phyloP scores from a whole-genome alignment of 2,113 vertebrate species.

The Lucifuga dentata region DNA sequence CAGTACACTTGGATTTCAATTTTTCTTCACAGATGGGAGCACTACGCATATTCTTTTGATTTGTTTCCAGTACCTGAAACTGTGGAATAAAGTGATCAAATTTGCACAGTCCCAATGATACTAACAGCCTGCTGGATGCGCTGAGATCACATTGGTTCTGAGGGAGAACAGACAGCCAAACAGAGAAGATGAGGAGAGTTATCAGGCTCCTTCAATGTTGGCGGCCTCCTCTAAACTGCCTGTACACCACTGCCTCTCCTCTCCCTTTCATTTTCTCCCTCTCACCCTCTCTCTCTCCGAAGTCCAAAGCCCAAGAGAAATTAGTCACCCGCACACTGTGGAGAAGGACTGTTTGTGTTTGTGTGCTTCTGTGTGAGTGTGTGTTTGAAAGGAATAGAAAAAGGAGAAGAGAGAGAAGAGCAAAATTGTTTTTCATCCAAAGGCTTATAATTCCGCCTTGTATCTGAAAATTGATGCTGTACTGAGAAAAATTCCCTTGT shows the following conservation, averaged over 20 bases:
- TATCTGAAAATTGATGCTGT: slow-evolving; percentile 70
- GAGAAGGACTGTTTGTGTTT: slow-evolving; percentile 33
- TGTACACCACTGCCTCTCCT: slow-evolving; percentile 55
- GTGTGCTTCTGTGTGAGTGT: not conserved
- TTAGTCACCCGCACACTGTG: slow-evolving; percentile 69
- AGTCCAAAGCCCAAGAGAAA: slow-evolving; percentile 82
- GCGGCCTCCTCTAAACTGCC: slow-evolving; percentile 65
- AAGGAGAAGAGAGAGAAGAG: slow-evolving; percentile 31
- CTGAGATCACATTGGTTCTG: slow-evolving; percentile 36
- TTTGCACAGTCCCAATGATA: slow-evolving; percentile 45
- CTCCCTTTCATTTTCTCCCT: slow-evolving; percentile 71
- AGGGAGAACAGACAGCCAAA: slow-evolving; percentile 48
- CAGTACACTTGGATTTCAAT: slow-evolving; percentile 61
- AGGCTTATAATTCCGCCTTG: slow-evolving; percentile 65
- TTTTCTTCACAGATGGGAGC: slow-evolving; percentile 65
- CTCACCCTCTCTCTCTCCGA: slow-evolving; percentile 60
- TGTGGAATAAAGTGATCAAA: slow-evolving; percentile 71
- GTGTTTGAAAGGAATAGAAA: slow-evolving; percentile 24
- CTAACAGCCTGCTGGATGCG: slow-evolving; percentile 23
- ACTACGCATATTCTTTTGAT: slow-evolving; percentile 54
- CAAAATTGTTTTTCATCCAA: slow-evolving; percentile 67
- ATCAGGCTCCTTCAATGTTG: slow-evolving; percentile 61
- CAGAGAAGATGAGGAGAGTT: slow-evolving; percentile 59
- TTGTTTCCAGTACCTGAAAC: slow-evolving; percentile 65
- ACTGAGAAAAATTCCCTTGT: slow-evolving; percentile 32